Evolutionary conservation across 2,888 invertebrate species (phyloP).

Genomic region (Ormyrus rosae): DNA sequence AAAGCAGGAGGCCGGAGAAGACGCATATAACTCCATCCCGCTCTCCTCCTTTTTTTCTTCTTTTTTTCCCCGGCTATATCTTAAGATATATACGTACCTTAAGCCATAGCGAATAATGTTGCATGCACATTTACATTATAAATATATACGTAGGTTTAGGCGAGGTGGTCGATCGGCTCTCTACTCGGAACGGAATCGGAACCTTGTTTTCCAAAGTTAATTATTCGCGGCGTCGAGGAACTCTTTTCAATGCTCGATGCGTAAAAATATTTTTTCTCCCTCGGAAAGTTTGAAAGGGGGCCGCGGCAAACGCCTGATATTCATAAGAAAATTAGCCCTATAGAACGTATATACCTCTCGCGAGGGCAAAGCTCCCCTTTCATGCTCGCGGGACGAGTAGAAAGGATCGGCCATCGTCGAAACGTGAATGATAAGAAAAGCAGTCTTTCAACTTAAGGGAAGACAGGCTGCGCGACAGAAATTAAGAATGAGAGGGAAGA

Average conservation of each 20-base stretch:
- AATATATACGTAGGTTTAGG: background rate
- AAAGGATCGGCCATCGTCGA: slow-evolving; percentile 47
- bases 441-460: slow-evolving; percentile 37
- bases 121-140: slow-evolving; percentile 27
- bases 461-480: slow-evolving; percentile 45
- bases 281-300: background rate
- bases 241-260: background rate
- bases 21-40: background rate
- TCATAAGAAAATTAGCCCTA: slow-evolving; percentile 12
- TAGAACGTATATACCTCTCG: background rate
- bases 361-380: background rate
- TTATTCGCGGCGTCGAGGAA: background rate
- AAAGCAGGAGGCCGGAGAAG: background rate
- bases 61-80: background rate
- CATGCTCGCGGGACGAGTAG: slow-evolving; percentile 17
- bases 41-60: slow-evolving; percentile 30
- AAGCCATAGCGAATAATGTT: slow-evolving; percentile 25
- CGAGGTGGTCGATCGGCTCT: slow-evolving; percentile 38
- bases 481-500: slow-evolving; percentile 48
- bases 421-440: slow-evolving; percentile 50
- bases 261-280: background rate
- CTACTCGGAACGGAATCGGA: slow-evolving; percentile 26
- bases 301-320: background rate
- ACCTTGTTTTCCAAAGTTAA: slow-evolving; percentile 1
- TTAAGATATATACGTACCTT: slow-evolving; percentile 20